phyloP scores from a whole-genome alignment of 2,113 vertebrate species.

The Mystacornis crossleyi region DNA sequence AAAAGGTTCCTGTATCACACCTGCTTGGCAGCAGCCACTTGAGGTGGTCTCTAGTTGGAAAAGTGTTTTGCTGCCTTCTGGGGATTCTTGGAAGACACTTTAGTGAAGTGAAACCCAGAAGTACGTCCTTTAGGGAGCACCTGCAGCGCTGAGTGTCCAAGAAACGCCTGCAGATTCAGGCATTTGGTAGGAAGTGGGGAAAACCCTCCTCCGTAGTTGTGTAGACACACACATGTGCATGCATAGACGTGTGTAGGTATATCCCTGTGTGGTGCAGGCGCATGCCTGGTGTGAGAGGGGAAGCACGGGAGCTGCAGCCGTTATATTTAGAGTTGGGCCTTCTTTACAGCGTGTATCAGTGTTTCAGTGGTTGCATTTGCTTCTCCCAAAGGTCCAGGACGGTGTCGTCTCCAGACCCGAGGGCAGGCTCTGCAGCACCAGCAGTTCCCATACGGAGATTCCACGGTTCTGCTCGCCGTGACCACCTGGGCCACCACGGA shows the following conservation, averaged over 20 bases:
- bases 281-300: neutral
- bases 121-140: neutral
- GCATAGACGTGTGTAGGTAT: no score
- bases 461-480: accelerated
- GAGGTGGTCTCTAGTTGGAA: neutral
- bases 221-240: no score
- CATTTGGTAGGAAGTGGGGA: neutral
- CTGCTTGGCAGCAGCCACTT: neutral
- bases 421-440: neutral
- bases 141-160: neutral
- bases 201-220: neutral
- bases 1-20: neutral
- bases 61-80: neutral
- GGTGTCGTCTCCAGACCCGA: accelerated
- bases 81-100: neutral
- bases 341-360: neutral
- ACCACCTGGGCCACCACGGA: neutral
- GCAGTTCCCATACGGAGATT: neutral
- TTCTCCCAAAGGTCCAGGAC: neutral
- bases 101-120: neutral
- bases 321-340: neutral
- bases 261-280: neutral
- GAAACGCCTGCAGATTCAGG: neutral
- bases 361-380: neutral
- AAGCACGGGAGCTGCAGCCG: neutral